Percentiles rank a stretch among this genome's conserved stretches.
Conservation (phyloP, 2,797 vertebrate species). For the Psittacula derbiana region DNA sequence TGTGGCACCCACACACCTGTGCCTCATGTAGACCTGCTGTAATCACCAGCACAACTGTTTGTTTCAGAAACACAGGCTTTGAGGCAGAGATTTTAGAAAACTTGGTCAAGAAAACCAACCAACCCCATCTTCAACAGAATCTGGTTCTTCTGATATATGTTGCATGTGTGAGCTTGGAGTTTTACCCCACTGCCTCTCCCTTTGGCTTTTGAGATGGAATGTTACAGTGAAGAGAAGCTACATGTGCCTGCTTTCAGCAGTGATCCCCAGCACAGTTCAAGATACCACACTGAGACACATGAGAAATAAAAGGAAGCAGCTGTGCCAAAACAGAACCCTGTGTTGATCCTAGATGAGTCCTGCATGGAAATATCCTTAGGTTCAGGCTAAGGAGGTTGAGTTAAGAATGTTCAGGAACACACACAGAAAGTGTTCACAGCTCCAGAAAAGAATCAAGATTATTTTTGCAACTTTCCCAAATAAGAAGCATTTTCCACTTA, state of each 20-base stretch:
- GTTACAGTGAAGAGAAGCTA: neutral
- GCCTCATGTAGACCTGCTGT: neutral
- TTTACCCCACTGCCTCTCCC: neutral
- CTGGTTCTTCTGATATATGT: neutral
- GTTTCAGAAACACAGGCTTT: neutral
- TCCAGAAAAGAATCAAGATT: neutral
- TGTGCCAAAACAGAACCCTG: conserved; percentile 1
- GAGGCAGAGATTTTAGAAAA: neutral
- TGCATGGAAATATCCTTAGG: neutral
- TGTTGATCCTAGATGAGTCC: neutral
- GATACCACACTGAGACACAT: neutral
- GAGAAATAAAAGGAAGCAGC: neutral
- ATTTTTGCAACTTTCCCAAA: neutral
- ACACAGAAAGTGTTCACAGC: neutral
- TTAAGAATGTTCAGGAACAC: neutral
- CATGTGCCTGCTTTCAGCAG: neutral
- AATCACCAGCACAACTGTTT: neutral
- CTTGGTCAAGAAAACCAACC: neutral
- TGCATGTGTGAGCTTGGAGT: neutral
- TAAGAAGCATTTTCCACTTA: neutral
- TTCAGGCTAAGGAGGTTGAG: neutral
- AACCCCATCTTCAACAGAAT: neutral
- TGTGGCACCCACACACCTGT: neutral
- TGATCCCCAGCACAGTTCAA: neutral
- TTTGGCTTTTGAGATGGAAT: neutral